phyloP scores from a whole-genome alignment of 2,888 invertebrate species.

The Thera britannica region DNA sequence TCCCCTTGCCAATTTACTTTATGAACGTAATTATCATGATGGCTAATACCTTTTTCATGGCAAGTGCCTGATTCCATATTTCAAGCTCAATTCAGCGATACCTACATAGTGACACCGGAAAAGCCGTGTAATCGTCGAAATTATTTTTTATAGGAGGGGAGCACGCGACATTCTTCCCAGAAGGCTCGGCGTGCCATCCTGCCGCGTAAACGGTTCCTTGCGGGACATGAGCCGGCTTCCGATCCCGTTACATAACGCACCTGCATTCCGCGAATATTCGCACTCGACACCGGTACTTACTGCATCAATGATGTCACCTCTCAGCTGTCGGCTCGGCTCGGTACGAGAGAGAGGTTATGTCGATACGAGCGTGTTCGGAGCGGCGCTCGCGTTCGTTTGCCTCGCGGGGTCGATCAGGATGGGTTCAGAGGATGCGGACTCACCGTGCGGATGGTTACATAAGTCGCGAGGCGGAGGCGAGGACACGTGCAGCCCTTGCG shows the following conservation, averaged over 20 bases:
- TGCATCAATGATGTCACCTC: slow-evolving; percentile 82
- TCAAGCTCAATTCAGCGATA: slow-evolving; percentile 15
- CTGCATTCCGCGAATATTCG: slow-evolving; percentile 65
- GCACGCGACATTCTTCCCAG: slow-evolving; percentile 47
- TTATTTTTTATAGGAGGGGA: slow-evolving; percentile 45
- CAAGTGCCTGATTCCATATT: slow-evolving; percentile 17
- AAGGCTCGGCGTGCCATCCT: slow-evolving; percentile 46
- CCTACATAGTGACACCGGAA: slow-evolving; percentile 15
- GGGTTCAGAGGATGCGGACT: slow-evolving; percentile 78
- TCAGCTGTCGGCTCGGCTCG: slow-evolving; percentile 66
- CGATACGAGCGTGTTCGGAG: slow-evolving; percentile 48
- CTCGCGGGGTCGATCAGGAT: slow-evolving; percentile 61
- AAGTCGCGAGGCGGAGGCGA: slow-evolving; percentile 75
- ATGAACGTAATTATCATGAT: slow-evolving; percentile 33
- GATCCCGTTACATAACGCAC: slow-evolving; percentile 77
- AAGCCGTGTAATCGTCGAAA: slow-evolving; percentile 36
- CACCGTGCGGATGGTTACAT: slow-evolving; percentile 83
- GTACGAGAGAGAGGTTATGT: slow-evolving; percentile 51
- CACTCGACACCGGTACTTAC: slow-evolving; percentile 77
- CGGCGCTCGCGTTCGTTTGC: slow-evolving; percentile 45
- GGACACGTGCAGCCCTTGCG: slow-evolving; percentile 78
- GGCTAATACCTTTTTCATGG: slow-evolving; percentile 26
- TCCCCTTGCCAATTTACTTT: slow-evolving; percentile 47
- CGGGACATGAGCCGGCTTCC: slow-evolving; percentile 29
- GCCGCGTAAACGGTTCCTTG: slow-evolving; percentile 39